Base-by-base conservation (phyloP, 2,797 vertebrate genomes). In the Acestrorhynchus altus region DNA sequence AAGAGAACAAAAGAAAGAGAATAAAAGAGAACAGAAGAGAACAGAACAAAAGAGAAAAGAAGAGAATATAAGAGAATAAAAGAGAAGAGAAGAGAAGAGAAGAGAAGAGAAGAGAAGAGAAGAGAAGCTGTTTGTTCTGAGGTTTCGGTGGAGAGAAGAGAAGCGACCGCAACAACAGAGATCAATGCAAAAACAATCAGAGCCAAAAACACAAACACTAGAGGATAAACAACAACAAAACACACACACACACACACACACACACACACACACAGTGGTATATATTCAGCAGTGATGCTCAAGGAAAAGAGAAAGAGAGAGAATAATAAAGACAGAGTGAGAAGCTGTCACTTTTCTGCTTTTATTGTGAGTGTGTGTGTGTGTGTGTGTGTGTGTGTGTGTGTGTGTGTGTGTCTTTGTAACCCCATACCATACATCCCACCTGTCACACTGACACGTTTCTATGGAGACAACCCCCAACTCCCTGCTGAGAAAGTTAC, bases 241-340 rank as follows among this genome's bases (percentile, higher is more conserved):
- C 24, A 56, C n/a, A 84, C 87, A 88, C 84, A 87, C 87, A 87
- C 88, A 83, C 86, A 86, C 86, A 84, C 66, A 67, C 77, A n/a
- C n/a, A n/a, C n/a, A n/a, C n/a, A n/a, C n/a, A n/a, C n/a, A n/a
- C n/a, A n/a, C n/a, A n/a, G n/a, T n/a, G n/a, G n/a, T n/a, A n/a
- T n/a, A n/a, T n/a, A n/a, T n/a, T n/a, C n/a, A n/a, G n/a, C n/a
- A n/a, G n/a, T n/a, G n/a, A n/a, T n/a, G n/a, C n/a, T n/a, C n/a
- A 11, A 46, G 44, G 13, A 13, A 46, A 1, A 46, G 44, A 46
- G 4, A 46, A 11, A 46, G 44, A 46, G 44, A 46, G 44, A 46
- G 8, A 10, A 13, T 8, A 13, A 46, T 2, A 11, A 46, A 10
- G 44, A 46, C 8, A 46, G 1, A 46, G 44, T 10, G 44, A 46